These are phyloP conservation scores for human DNA, from an alignment of 2,113 vertebrate species.

Conservation along the genomic window GRCh38 chr9:74235001-74235500, in stretches of 20 bases:
- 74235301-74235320: constrained; percentile 44
- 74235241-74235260: not conserved
- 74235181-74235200: not conserved
- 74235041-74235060: not conserved
- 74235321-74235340: constrained; percentile 56
- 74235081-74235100: not conserved
- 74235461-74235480: constrained; percentile 66
- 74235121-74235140: constrained; percentile 5
- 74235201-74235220: not conserved
- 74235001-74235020: not conserved
- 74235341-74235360: constrained; percentile 29
- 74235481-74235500: constrained; percentile 31
- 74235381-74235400: constrained; percentile 54
- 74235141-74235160: not conserved
- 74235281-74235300: constrained; percentile 44
- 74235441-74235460: constrained; percentile 57
- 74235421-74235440: constrained; percentile 50
- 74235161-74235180: not conserved
- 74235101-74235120: not conserved
- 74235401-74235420: constrained; percentile 66
- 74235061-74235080: not conserved
- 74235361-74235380: constrained; percentile 64
- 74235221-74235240: not conserved
- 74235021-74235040: not conserved
- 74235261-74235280: not conserved